phyloP scores from a whole-genome alignment of 2,888 invertebrate species.

The Tuberolachnus salignus region DNA sequence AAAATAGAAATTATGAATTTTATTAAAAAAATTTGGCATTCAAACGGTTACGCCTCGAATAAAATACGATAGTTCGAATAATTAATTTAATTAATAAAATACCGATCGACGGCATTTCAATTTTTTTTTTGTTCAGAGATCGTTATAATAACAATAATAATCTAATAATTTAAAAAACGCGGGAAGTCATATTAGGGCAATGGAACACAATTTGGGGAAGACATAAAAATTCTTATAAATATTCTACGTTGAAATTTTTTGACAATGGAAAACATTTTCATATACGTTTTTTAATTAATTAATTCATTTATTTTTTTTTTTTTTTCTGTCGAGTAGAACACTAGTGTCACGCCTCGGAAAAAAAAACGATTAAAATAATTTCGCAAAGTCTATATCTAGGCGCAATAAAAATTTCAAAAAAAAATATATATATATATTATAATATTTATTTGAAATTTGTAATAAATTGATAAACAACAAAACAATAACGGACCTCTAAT shows the following conservation, averaged over 20 bases:
- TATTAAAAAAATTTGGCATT: conserved; percentile 44
- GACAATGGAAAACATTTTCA: conserved; percentile 22
- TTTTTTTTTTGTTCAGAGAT: conserved; percentile 28
- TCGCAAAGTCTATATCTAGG: too few species aligned
- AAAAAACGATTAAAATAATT: too few species aligned
- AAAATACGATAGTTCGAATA: neutral
- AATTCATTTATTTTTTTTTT: conserved; percentile 4
- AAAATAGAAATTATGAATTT: neutral
- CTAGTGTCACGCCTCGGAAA: conserved; percentile 16
- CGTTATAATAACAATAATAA: neutral
- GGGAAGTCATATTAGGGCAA: conserved; percentile 43
- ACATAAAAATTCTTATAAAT: conserved; percentile 17
- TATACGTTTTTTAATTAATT: too few species aligned
- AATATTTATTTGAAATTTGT: too few species aligned
- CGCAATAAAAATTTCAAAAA: too few species aligned
- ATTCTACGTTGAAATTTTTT: conserved; percentile 19
- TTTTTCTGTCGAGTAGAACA: conserved; percentile 9
- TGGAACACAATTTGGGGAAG: conserved; percentile 55
- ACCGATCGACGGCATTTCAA: conserved; percentile 5
- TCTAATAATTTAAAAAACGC: conserved; percentile 38
- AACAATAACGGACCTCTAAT: too few species aligned
- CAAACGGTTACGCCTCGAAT: conserved; percentile 3
- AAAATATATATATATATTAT: too few species aligned
- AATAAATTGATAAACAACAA: too few species aligned
- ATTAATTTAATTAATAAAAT: conserved; percentile 40